Evolutionary conservation across 2,888 invertebrate genomes (phyloP), one percentile per base, ranked within the genome.

Genomic region (Drosophila anomalata): DNA sequence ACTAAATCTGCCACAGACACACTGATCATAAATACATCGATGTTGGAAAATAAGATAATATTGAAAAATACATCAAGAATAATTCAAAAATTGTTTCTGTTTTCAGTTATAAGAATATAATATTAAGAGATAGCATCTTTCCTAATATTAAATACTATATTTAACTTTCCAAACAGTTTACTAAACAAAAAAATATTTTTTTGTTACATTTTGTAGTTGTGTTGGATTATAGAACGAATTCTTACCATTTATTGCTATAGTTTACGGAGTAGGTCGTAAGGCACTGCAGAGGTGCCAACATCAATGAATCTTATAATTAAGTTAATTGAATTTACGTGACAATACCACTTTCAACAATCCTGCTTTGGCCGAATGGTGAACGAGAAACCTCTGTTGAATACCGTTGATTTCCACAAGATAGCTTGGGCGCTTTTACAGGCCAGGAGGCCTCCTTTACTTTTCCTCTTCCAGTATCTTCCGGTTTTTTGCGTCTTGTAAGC

Each of bases 321-420:
- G 75, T 82, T 87, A 84, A 84, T 84, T 84, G 87, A 84, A 84
- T 84, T 79, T 84, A 84, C 87, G 83, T 87, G 83, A 84, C 87
- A 84, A 87, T 84, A 81, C 84, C 87, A 84, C 87, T 86, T 81
- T 82, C 78, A 52, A 62, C 66, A 48, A 36, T 42, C 41, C 44
- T 24, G 39, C 36, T 20, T 20, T 20, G 42, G 44, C 54, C 46
- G 24, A 41, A 31, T 55, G 54, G 61, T 55, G 42, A 61, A 20
- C 63, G 56, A 63, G 60, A 39, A 65, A 62, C 44, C 65, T 33
- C 47, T 42, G 66, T 72, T 66, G 67, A 56, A 60, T n/a, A 36
- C 53, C 7, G 47, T 48, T 48, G 57, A 84, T 84, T 84, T 84
- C 78, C 79, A 75, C 79, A 81, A 81, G 74, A 85, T 82, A 76